Percentiles rank a stretch among this genome's conserved stretches.
Evolutionary conservation across 2,797 vertebrate species (phyloP).

Genomic region (Amblyraja radiata): DNA sequence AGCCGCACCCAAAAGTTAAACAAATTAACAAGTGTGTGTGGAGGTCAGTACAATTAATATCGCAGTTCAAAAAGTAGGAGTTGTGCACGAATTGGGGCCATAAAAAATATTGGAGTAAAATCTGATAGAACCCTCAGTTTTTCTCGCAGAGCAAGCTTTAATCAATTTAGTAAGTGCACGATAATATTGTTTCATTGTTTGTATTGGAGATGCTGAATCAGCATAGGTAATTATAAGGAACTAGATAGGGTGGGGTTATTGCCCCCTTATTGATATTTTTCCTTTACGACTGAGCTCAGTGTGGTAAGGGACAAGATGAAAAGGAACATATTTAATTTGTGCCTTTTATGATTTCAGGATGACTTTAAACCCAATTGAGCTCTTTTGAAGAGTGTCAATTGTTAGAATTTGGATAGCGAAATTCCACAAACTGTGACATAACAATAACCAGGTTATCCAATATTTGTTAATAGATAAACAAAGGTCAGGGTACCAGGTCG

Average conservation of each 20-base stretch:
- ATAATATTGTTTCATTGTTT: background rate
- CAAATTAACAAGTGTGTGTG: background rate
- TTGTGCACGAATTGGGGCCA: background rate
- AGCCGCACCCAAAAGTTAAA: background rate
- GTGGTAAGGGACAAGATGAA: background rate
- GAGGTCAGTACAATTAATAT: background rate
- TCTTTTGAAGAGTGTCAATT: background rate
- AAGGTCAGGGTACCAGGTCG: background rate
- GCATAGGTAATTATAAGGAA: background rate
- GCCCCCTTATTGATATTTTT: background rate
- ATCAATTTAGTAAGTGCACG: background rate
- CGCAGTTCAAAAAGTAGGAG: background rate
- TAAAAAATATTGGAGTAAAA: background rate
- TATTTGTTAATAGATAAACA: background rate
- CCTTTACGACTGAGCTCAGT: background rate
- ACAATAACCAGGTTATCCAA: background rate
- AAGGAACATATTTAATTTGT: background rate
- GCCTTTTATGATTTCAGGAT: background rate
- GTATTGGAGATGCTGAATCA: background rate
- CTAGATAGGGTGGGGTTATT: background rate
- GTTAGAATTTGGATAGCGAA: background rate
- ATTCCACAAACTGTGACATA: no score
- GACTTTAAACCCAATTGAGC: background rate
- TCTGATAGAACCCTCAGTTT: no score
- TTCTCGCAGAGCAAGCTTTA: background rate